Evolutionary conservation across 2,797 vertebrate genomes (phyloP).

Genomic region (Pantherophis vulpinus): DNA sequence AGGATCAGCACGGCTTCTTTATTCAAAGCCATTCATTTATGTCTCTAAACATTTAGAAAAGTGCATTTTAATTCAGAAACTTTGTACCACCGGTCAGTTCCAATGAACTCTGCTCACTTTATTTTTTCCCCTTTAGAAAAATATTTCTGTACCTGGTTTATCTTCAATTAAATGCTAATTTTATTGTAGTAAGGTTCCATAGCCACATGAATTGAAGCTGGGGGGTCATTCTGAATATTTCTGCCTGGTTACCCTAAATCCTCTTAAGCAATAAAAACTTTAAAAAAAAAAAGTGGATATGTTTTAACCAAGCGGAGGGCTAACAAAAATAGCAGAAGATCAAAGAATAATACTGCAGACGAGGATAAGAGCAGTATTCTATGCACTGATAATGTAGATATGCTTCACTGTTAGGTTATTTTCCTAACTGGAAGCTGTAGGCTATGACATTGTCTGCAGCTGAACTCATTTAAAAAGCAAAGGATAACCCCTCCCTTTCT

Average conservation of each 20-base stretch:
- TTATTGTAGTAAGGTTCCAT: background rate
- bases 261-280: constrained; percentile 53
- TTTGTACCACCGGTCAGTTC: constrained; percentile 17
- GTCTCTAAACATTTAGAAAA: background rate
- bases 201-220: background rate
- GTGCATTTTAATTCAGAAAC: constrained; percentile 32
- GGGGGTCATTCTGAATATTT: constrained; percentile 13
- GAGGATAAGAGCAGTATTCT: constrained; percentile 40
- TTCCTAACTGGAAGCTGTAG: background rate
- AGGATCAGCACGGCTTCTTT: background rate
- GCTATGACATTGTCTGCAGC: constrained; percentile 15
- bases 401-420: constrained; percentile 35
- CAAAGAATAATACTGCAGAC: constrained; percentile 21
- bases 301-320: constrained; percentile 45
- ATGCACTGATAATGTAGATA: constrained; percentile 29
- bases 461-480: constrained; percentile 38
- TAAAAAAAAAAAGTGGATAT: constrained; percentile 42
- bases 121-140: constrained; percentile 26
- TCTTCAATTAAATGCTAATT: constrained; percentile 27
- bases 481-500: background rate
- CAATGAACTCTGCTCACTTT: constrained; percentile 47
- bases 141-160: constrained; percentile 34
- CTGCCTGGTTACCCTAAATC: constrained; percentile 34
- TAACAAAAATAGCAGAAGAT: constrained; percentile 39
- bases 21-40: background rate